Base-by-base conservation (phyloP, 2,797 vertebrate genomes). In the Channa striata region DNA sequence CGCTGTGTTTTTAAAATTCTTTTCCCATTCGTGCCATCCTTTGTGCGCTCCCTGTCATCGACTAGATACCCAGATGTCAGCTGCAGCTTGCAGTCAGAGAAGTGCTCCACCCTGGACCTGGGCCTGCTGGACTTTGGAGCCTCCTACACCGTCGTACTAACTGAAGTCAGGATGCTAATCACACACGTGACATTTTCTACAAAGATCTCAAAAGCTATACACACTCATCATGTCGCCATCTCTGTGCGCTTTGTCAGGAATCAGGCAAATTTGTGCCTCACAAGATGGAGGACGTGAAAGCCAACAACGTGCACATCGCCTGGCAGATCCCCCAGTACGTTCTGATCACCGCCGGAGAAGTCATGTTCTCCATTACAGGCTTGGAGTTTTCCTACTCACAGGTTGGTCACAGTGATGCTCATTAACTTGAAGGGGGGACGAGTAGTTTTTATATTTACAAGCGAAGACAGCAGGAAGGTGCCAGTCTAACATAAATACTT, bases 301-400 rank as follows among this genome's bases (percentile, higher is more conserved):
- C 95, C 48, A 97, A 97, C 86, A 87, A 93, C 17, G 74, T 99
- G 37, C 95, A 96, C 72, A 94, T 99, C 21, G 94, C 91, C 56
- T 99, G 96, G 97, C 98, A 99, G 91, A 80, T 98, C 70, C 98
- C 98, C 2, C 97, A 99, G 20, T 99, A 99, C 17, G 68, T 89
- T 25, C 66, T 99, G 46, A 87, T 98, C 11, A 98, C 97, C n/a
- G 92, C 91, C 8, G 97, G 95, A 19, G 98, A 99, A 81, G 97
- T 99, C 90, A 97, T 99, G 97, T 99, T 97, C 91, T 99, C 97
- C 74, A 93, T 99, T 84, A 99, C 97, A 0, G 98, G 98, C 53
- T 92, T 99, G 85, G 96, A 98, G 82, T 99, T 99, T 94, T 99
- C 97, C 78, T 99, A 99, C 89, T 97, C 98, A 53, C 98, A 99